Evolutionary conservation across 2,888 invertebrate species (phyloP).

Genomic region (Leucozona laternaria): DNA sequence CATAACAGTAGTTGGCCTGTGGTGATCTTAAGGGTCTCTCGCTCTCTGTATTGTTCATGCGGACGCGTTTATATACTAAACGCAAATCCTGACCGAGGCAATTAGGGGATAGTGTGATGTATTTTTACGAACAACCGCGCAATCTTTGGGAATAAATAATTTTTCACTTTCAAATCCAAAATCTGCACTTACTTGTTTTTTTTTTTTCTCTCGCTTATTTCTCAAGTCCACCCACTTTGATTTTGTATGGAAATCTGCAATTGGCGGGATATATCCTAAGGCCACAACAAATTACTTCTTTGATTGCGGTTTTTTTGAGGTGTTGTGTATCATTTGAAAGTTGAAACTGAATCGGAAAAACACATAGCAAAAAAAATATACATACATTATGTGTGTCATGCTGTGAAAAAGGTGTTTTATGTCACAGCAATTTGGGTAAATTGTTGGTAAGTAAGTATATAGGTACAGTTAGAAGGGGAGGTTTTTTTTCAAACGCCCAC

Average conservation of each 20-base stretch:
- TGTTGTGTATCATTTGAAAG: slow-evolving; percentile 49
- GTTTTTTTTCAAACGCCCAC: slow-evolving; percentile 53
- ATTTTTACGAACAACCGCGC: background rate
- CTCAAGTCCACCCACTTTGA: slow-evolving; percentile 61
- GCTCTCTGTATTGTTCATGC: slow-evolving; percentile 15
- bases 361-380: background rate
- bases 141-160: slow-evolving; percentile 17
- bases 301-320: slow-evolving; percentile 58
- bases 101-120: slow-evolving; percentile 64
- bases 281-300: slow-evolving; percentile 55
- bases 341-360: slow-evolving; percentile 47
- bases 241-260: slow-evolving; percentile 40
- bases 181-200: slow-evolving; percentile 11
- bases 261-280: slow-evolving; percentile 67
- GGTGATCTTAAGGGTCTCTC: slow-evolving; percentile 42
- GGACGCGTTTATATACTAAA: slow-evolving; percentile 26
- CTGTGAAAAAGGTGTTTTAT: slow-evolving; percentile 64
- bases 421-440: slow-evolving; percentile 33
- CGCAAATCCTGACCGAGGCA: slow-evolving; percentile 52
- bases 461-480: background rate
- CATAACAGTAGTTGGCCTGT: slow-evolving; percentile 73
- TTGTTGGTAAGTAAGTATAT: background rate
- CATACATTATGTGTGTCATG: slow-evolving; percentile 28
- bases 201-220: background rate
- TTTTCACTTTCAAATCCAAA: background rate